phyloP scores from a whole-genome alignment of 2,113 vertebrate genomes.

The Murina feae region DNA sequence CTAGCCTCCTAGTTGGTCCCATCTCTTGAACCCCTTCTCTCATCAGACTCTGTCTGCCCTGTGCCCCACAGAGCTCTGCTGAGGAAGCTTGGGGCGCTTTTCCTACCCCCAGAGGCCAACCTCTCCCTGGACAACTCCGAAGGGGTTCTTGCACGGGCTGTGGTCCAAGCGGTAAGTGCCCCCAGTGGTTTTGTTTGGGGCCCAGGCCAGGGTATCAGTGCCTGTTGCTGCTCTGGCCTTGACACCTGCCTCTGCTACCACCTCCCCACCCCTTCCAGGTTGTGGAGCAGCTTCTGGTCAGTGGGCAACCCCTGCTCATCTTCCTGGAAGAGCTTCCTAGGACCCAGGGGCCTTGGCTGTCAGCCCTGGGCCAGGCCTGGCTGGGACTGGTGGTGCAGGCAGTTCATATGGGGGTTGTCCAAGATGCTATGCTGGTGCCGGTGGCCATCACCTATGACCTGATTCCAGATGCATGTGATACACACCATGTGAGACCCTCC shows the following conservation, averaged over 20 bases:
- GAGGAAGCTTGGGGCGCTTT: slow-evolving; percentile 77
- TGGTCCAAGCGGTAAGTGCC: slow-evolving; percentile 74
- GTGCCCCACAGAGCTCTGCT: slow-evolving; percentile 72
- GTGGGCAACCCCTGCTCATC: slow-evolving; percentile 83
- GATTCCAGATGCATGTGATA: background rate
- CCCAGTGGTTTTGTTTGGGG: background rate
- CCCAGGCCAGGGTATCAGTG: background rate
- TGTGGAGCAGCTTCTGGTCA: slow-evolving; percentile 84
- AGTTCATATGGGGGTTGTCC: slow-evolving; percentile 73
- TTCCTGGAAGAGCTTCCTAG: slow-evolving; percentile 80
- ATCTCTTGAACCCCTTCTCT: background rate
- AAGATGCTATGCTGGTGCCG: slow-evolving; percentile 86
- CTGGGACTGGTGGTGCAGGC: slow-evolving; percentile 77
- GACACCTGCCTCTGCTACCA: background rate
- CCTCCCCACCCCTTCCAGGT: slow-evolving; percentile 75
- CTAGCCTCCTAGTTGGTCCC: background rate
- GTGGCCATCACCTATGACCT: slow-evolving; percentile 87
- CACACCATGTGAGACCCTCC: slow-evolving; percentile 61
- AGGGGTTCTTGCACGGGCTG: slow-evolving; percentile 34
- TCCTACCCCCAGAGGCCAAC: slow-evolving; percentile 69
- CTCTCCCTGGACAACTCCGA: accelerated
- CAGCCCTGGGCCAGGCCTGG: slow-evolving; percentile 71
- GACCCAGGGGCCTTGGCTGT: slow-evolving; percentile 73
- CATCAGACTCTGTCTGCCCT: background rate
- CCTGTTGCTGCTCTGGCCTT: background rate